Evolutionary conservation across 2,113 vertebrate genomes (phyloP).

Genomic region (Malaclemys terrapin): DNA sequence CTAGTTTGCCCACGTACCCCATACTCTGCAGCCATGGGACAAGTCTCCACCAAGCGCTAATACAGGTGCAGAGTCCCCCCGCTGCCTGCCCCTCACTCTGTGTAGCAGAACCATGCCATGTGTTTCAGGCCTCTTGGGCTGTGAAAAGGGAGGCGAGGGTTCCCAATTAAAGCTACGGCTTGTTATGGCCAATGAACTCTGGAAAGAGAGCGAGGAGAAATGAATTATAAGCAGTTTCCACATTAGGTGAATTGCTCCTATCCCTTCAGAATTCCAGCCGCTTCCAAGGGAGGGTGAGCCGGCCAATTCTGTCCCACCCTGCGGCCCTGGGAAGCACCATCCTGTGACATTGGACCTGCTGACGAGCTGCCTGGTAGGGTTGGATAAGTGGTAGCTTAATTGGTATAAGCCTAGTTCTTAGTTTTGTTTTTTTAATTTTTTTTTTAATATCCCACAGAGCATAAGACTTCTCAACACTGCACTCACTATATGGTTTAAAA

Average conservation of each 20-base stretch:
- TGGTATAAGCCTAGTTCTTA: neutral
- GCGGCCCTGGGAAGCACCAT: neutral
- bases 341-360: neutral
- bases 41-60: neutral
- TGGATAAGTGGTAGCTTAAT: neutral
- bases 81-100: fast-evolving
- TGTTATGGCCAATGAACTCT: fast-evolving
- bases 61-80: neutral
- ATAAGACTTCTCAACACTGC: too few relatives aligned
- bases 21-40: neutral
- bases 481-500: too few relatives aligned
- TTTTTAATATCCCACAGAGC: too few relatives aligned
- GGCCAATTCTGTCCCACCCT: neutral
- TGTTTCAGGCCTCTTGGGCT: neutral
- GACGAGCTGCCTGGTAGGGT: neutral
- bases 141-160: neutral
- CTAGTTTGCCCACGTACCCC: neutral
- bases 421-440: neutral
- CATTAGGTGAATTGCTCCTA: fast-evolving
- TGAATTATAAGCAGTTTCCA: neutral
- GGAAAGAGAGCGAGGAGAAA: neutral
- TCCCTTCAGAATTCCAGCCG: neutral
- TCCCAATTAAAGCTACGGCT: neutral
- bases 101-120: neutral
- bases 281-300: neutral